Conservation (phyloP, 30 jellyfish, hydroid and myxozoan species). For the Turritopsis dohrnii region DNA sequence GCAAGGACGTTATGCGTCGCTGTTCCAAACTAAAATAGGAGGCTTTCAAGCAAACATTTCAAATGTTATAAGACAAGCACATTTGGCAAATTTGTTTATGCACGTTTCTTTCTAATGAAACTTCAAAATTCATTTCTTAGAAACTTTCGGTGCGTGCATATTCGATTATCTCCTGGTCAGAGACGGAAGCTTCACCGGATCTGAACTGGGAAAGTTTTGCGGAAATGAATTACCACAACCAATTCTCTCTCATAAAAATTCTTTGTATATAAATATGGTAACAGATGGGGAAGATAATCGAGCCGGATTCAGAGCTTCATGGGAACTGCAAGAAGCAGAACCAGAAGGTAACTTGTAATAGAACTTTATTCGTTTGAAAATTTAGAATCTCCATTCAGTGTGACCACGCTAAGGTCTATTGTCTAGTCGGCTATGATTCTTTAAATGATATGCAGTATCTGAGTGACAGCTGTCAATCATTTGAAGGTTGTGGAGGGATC, state of each 20-base stretch:
- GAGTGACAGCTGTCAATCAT: not conserved
- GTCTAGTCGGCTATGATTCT: too few species aligned
- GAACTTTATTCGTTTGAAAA: too few species aligned
- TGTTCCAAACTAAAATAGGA: too few species aligned
- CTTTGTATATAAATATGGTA: constrained; percentile 73
- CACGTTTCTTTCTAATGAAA: too few species aligned
- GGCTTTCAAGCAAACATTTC: too few species aligned
- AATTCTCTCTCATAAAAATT: constrained; percentile 46
- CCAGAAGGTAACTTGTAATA: constrained; percentile 26
- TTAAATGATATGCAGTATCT: too few species aligned
- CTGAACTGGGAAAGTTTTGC: constrained; percentile 65
- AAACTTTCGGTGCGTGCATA: constrained; percentile 42
- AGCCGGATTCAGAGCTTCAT: constrained; percentile 90
- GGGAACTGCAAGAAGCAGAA: constrained; percentile 66
- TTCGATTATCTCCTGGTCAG: constrained; percentile 66
- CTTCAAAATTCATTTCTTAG: too few species aligned
- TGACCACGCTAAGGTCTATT: not conserved
- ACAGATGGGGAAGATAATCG: constrained; percentile 65
- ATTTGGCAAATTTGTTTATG: too few species aligned
- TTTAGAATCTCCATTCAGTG: too few species aligned
- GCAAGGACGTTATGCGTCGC: too few species aligned
- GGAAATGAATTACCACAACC: constrained; percentile 79
- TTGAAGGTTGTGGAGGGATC: constrained; percentile 75
- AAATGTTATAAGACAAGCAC: too few species aligned
- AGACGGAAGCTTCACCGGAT: constrained; percentile 72